Base-by-base conservation (phyloP, 2,797 vertebrate genomes). In the Spinus olivaceus region DNA sequence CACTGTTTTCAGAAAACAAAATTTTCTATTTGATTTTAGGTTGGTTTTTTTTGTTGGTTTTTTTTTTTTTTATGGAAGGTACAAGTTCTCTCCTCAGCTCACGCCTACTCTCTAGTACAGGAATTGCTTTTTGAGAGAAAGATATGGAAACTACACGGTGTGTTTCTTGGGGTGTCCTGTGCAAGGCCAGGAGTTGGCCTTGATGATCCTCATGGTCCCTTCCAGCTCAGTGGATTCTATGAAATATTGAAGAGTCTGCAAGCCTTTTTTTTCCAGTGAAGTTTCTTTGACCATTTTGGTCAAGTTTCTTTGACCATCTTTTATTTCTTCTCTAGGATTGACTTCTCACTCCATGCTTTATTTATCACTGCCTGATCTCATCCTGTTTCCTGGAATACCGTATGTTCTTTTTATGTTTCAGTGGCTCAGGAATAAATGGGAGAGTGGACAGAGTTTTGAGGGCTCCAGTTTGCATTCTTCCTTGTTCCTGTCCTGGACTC, bases 21-120 rank as follows among this genome's bases (percentile, higher is more conserved):
- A 2, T 74, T 86, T 89, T 80, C n/a, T 66, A 30, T n/a, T 72
- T 70, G 17, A 35, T 69, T 92, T 89, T 94, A 67, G 28, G 49
- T 24, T n/a, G 21, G 7, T 6, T 9, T 44, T 8, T 33, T 57
- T 76, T 44, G 37, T 39, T 39, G 37, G 37, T 37, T 37, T 37
- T 8, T 33, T 57, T 23, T 27, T 60, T 74, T n/a, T 51, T 63
- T 41, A 24, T 64, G 17, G 32, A 73, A 93, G 32, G 42, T 79
- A 49, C n/a, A 61, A 46, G 46, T 74, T 66, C 16, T 72, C 4
- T 67, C 32, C 18, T 67, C n/a, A 57, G 25, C n/a, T 86, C 7
- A 2, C n/a, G 20, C 24, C 61, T 81, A 2, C 23, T 23, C 24
- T 85, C 30, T 83, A 49, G 47, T 33, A 56, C 66, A 27, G 10